Evolutionary conservation across 2,797 vertebrate genomes (phyloP).

Genomic region (Scolopax rusticola): DNA sequence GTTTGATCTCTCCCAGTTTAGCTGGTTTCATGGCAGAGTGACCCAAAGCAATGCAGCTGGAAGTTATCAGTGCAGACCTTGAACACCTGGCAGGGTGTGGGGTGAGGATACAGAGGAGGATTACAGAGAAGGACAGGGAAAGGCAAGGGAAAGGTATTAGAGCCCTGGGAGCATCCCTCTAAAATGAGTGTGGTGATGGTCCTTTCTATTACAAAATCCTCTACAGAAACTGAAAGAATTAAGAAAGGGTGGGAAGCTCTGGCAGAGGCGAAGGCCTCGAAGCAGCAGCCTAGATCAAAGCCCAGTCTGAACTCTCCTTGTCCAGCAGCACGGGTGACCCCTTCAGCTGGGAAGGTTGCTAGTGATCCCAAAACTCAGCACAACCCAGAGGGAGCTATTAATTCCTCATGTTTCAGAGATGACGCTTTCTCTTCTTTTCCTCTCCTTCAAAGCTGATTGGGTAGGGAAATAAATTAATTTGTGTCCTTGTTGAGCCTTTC

Average conservation of each 20-base stretch:
- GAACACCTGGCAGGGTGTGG: background rate
- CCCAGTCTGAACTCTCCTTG: background rate
- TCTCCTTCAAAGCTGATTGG: background rate
- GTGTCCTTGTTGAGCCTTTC: background rate
- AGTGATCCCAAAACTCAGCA: background rate
- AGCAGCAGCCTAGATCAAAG: background rate
- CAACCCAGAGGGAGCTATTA: background rate
- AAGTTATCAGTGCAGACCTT: background rate
- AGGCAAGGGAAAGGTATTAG: background rate
- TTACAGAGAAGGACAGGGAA: background rate
- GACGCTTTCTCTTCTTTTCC: background rate
- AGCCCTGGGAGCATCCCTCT: background rate
- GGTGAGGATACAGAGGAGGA: background rate
- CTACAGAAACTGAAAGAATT: background rate
- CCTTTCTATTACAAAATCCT: background rate
- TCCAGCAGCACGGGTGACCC: background rate
- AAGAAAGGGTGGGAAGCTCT: background rate
- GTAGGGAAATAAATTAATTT: background rate
- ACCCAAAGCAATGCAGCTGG: background rate
- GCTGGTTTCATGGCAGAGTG: background rate
- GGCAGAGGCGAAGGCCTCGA: background rate
- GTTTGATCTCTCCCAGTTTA: fast-evolving
- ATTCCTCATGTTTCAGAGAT: background rate
- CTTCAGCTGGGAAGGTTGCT: background rate
- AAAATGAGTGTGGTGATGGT: background rate